Evolutionary conservation across 2,113 vertebrate genomes (phyloP), one percentile per base, ranked within the genome.

Genomic region (Nothoprocta perdicaria): DNA sequence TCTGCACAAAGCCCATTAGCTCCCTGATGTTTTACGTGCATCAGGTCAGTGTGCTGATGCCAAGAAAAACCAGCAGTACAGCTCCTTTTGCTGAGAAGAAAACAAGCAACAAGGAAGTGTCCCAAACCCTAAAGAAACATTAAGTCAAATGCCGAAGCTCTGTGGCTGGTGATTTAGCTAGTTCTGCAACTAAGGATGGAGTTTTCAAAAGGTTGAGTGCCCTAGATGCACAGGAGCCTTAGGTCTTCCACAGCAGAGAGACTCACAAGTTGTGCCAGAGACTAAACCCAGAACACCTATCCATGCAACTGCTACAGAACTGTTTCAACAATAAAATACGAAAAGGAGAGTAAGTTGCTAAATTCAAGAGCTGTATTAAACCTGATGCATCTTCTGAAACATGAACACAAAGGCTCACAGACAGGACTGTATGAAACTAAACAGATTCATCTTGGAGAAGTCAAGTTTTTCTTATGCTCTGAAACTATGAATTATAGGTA

Each of bases 21-120:
- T 48, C 8, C 27, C 7, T 23, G 27, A 14, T 13, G 15, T 31
- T 61, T 82, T 40, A 61, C 3, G 8, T 9, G 16, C 35, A 31
- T 4, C 0, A 0, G 6, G 8, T 35, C 15, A 67, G 17, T 9
- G 0, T 10, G 52, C 6, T 24, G 13, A 31, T 8, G 5, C 11
- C 62, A 68, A 15, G 10, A 48, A 17, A 35, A 8, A 10, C 14
- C 68, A 72, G 17, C 22, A 55, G 31, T 6, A 41, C 3, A 80
- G 16, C 18, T 61, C 9, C 48, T 80, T 62, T 11, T 31, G 7
- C 27, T 61, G 66, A 88, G 55, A 50, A 45, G 19, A 66, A 88
- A 66, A n/a, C 19, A 48, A 27, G 17, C 50, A 43, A 67, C 3
- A 48, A 68, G 27, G 66, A 79, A 71, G 75, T 4, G 10, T 12